Evolutionary conservation across 2,888 invertebrate genomes (phyloP), one percentile per base, ranked within the genome.

Genomic region (Nephrotoma appendiculata): DNA sequence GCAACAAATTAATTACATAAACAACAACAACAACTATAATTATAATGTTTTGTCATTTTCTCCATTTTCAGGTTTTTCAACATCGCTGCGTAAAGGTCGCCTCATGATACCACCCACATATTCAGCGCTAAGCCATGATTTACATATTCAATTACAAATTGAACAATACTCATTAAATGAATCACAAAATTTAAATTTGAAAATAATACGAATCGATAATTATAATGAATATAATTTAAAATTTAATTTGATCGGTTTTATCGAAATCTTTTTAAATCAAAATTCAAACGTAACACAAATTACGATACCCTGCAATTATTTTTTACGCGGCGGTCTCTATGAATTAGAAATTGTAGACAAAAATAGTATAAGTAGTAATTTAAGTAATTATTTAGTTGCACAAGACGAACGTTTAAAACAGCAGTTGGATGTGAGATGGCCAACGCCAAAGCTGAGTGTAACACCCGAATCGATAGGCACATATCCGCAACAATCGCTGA

Each of bases 381-480:
- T 86, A 9, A 88, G 86, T 42, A 86, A 87, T 19, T 87, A 87
- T 83, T 87, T 87, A 84, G 31, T 31, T 6, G 71, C 5, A 9
- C 57, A 87, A 44, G 91, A 91, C 88, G 91, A 92, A 88, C 89
- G 91, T 3, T 87, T 91, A 48, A 88, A 89, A 85, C 91, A 92
- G 87, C 91, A 94, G 87, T 93, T 97, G 89, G 96, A 97, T 89
- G 96, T 97, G 6, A 93, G 95, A 91, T 97, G 97, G 97, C 96
- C 97, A 6, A 93, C 93, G 87, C 95, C 96, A 0, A 93, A 93
- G 88, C 91, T 97, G 88, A 94, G 94, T 86, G 93, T 96, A 86
- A 95, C 95, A 87, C 96, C 96, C 4, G 95, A 95, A 89, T 94
- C 94, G 89, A 94, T 97, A 86, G 94, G 95, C 89, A 97, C 97